Base-by-base conservation (phyloP, 2,888 invertebrate species). In the Zootermopsis nevadensis region DNA sequence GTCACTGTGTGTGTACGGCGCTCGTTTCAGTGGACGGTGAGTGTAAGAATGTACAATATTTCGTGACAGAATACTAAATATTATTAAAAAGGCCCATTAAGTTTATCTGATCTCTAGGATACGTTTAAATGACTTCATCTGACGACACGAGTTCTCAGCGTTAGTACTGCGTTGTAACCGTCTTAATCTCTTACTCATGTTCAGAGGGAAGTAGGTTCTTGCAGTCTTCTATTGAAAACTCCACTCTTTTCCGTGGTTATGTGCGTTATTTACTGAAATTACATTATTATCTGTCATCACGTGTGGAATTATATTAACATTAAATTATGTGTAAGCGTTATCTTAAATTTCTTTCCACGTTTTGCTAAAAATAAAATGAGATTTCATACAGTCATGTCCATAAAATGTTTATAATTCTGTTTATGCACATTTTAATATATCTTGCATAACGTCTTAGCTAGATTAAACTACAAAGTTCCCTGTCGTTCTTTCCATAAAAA, bases 361-460 rank as follows among this genome's bases (percentile, higher is more conserved):
- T 24, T 31, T 69, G 15, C 22, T 22, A 0, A 33, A n/a, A 69
- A 33, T 4, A 69, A 69, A 33, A 69, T 33, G 31, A 69, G 19
- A 69, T 69, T 0, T 69, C 12, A 33, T 33, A 69, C 8, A n/a
- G 30, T 1, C 24, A 6, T 15, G 1, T 10, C 31, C 33, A 10
- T 30, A 31, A 33, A 22, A 22, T 31, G 31, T 22, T 33, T 2
- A 1, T 0, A 10, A 15, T 69, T 31, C 22, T 69, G 24, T 69
- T 69, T 69, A 69, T 33, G 19, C 24, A 33, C 69, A 31, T 31
- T 33, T 69, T 69, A 12, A 33, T 33, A 33, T 33, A 33, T 19
- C 55, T 53, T 77, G 76, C 42, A 24, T 55, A 53, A 77, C 77
- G 55, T 55, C 77, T 77, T n/a, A n/a, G n/a, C n/a, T n/a, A n/a